These are phyloP conservation scores for Pterois miles DNA, from an alignment of 2,797 vertebrate species.

Conservation along the genomic window DNA sequence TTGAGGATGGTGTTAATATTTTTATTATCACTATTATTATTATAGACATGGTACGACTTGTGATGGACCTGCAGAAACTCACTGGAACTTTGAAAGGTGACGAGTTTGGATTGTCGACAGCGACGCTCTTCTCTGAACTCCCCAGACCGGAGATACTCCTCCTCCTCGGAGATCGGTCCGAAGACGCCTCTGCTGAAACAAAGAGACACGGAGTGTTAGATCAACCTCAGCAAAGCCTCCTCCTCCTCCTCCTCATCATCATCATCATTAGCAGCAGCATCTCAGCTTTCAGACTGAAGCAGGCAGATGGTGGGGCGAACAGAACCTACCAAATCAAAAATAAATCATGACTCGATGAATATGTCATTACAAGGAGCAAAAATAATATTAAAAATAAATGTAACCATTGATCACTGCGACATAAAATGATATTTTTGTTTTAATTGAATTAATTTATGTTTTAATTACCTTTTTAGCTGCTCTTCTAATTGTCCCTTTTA, in stretches of 20 bases:
- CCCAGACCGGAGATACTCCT: constrained; percentile 95
- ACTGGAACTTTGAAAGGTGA: constrained; percentile 97
- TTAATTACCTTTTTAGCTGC: too few species aligned
- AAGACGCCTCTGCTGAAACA: constrained; percentile 86
- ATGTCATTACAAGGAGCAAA: too few species aligned
- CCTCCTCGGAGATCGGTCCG: constrained; percentile 93
- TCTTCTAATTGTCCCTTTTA: too few species aligned
- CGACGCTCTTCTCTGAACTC: constrained; percentile 89
- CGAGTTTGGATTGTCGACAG: constrained; percentile 88
- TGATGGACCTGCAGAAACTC: constrained; percentile 50
- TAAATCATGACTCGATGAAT: too few species aligned
- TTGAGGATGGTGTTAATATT: too few species aligned
- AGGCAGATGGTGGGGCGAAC: not conserved
- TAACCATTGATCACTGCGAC: too few species aligned
- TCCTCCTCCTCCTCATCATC: not conserved
- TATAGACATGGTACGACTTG: not conserved
- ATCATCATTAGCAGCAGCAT: not conserved
- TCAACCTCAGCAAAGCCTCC: not conserved
- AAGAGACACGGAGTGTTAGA: not conserved
- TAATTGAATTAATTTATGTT: too few species aligned
- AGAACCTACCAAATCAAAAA: too few species aligned
- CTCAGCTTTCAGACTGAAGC: not conserved
- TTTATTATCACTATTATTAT: too few species aligned
- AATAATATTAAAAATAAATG: too few species aligned
- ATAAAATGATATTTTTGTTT: too few species aligned